These are phyloP conservation scores for Folsomia candida DNA, from an alignment of 2,888 invertebrate species.

Conservation along the genomic window DNA sequence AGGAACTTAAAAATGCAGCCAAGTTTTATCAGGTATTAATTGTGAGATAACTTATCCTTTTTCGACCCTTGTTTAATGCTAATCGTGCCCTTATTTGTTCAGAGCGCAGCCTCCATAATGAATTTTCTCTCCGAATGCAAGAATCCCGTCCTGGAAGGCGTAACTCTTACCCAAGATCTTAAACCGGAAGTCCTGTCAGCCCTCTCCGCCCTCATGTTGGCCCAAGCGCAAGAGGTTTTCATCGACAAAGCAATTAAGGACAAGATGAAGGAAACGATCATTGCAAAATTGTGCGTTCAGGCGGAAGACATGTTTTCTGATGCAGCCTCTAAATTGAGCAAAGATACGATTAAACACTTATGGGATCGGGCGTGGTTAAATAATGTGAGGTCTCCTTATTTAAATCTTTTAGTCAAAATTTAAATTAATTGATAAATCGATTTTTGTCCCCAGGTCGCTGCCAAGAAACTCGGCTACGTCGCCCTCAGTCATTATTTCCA, in stretches of 20 bases:
- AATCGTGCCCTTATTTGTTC: slow-evolving; percentile 47
- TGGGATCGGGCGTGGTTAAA: slow-evolving; percentile 89
- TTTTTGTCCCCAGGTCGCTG: slow-evolving; percentile 62
- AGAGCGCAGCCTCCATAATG: slow-evolving; percentile 89
- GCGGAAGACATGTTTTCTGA: slow-evolving; percentile 92
- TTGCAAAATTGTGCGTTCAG: slow-evolving; percentile 88
- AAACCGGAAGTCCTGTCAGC: slow-evolving; percentile 84
- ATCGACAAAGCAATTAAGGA: slow-evolving; percentile 88
- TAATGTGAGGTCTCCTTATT: slow-evolving; percentile 66
- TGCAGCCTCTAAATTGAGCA: slow-evolving; percentile 78
- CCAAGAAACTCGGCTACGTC: slow-evolving; percentile 83
- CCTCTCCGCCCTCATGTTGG: slow-evolving; percentile 84
- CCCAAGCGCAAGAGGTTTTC: slow-evolving; percentile 98
- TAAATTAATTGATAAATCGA: not conserved
- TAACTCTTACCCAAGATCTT: slow-evolving; percentile 36
- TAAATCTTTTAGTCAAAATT: slow-evolving; percentile 14
- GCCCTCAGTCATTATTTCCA: slow-evolving; percentile 88
- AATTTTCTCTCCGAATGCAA: slow-evolving; percentile 68
- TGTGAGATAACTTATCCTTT: too few species aligned
- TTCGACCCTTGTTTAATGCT: too few species aligned
- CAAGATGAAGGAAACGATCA: slow-evolving; percentile 86
- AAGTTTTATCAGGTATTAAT: slow-evolving; percentile 83
- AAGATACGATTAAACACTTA: slow-evolving; percentile 73
- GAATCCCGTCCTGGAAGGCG: slow-evolving; percentile 24
- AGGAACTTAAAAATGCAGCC: slow-evolving; percentile 86